These are phyloP conservation scores for Nibea coibor DNA, from an alignment of 2,113 vertebrate genomes.

Conservation along the genomic window DNA sequence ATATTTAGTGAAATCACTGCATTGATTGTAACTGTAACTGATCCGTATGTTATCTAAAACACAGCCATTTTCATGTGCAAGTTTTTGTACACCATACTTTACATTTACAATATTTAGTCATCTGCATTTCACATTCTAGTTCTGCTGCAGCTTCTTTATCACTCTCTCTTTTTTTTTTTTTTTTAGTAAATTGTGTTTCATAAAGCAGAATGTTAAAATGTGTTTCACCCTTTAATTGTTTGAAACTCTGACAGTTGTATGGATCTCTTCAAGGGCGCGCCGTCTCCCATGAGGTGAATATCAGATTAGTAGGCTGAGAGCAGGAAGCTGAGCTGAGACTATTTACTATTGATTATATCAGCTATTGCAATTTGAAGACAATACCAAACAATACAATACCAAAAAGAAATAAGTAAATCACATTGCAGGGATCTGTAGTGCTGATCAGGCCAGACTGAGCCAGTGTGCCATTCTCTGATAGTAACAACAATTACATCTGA, in stretches of 20 bases:
- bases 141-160: not conserved
- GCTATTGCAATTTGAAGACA: slow-evolving; percentile 17
- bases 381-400: too few relatives aligned
- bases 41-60: slow-evolving; percentile 40
- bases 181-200: not conserved
- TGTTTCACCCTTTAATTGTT: not conserved
- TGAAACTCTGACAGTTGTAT: not conserved
- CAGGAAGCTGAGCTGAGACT: slow-evolving; percentile 15
- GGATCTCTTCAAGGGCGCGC: slow-evolving; percentile 6
- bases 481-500: slow-evolving; percentile 9
- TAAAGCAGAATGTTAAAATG: not conserved
- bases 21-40: slow-evolving; percentile 31
- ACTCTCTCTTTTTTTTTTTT: not conserved
- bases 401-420: slow-evolving; percentile 21
- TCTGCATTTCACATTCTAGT: not conserved
- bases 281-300: slow-evolving; percentile 19
- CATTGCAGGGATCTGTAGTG: not conserved
- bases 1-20: slow-evolving; percentile 25
- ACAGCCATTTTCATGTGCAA: not conserved
- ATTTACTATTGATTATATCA: slow-evolving; percentile 39
- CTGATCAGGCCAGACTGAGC: not conserved
- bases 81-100: slow-evolving; percentile 24
- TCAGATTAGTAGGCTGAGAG: slow-evolving; percentile 25
- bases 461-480: slow-evolving; percentile 12
- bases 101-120: slow-evolving; percentile 3